Conservation (phyloP, 2,888 invertebrate genomes). For the Hirtodrosophila histrioides region DNA sequence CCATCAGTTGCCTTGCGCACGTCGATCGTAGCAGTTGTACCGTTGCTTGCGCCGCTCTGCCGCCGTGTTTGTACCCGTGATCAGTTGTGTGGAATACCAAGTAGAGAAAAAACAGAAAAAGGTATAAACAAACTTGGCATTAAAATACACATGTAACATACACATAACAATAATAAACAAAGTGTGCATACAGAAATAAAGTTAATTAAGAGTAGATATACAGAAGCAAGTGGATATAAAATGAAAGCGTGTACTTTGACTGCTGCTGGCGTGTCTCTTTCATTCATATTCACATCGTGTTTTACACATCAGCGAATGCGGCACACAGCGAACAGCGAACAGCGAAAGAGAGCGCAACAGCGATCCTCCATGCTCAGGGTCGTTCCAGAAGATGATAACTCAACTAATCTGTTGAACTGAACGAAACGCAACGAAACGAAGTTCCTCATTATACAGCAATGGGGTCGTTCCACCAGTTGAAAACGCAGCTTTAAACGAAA, state of each 20-base stretch:
- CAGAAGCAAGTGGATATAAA: constrained; percentile 29
- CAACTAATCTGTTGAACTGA: constrained; percentile 27
- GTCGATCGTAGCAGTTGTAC: constrained; percentile 72
- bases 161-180: constrained; percentile 17
- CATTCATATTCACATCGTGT: constrained; percentile 74
- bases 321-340: constrained; percentile 26
- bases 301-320: constrained; percentile 56
- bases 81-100: constrained; percentile 24
- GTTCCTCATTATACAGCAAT: too few species aligned
- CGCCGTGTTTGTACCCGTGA: constrained; percentile 45
- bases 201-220: constrained; percentile 6
- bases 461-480: too few species aligned
- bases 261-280: constrained; percentile 69
- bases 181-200: background rate
- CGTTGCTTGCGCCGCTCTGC: constrained; percentile 12
- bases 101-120: constrained; percentile 27
- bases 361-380: constrained; percentile 4
- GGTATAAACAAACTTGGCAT: constrained; percentile 45
- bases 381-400: constrained; percentile 42
- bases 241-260: constrained; percentile 76
- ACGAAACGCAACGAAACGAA: background rate
- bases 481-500: constrained; percentile 1
- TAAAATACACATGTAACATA: background rate
- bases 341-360: constrained; percentile 19
- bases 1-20: constrained; percentile 63